Evolutionary conservation across 2,888 invertebrate species (phyloP).

Genomic region (Argyresthia goedartella): DNA sequence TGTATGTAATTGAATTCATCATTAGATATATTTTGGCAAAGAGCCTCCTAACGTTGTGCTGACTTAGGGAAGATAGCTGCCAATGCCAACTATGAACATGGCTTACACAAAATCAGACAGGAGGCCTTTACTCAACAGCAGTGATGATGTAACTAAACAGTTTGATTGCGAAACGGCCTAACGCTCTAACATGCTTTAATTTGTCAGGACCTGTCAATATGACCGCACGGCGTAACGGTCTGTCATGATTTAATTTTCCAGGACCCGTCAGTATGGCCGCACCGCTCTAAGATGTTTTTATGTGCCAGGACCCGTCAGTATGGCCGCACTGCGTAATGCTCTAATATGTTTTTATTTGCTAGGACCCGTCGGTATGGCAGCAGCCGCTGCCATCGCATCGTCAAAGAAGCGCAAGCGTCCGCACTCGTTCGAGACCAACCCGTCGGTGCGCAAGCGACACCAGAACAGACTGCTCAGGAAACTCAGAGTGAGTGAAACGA

Average conservation of each 20-base stretch:
- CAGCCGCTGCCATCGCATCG: constrained; percentile 96
- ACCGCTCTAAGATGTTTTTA: constrained; percentile 69
- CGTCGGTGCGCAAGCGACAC: constrained; percentile 94
- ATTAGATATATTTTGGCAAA: no score
- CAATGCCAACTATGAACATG: no score
- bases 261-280: constrained; percentile 97
- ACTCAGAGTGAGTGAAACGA: constrained; percentile 75
- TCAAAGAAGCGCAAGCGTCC: constrained; percentile 95
- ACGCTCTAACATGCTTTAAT: no score
- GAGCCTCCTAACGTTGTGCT: no score
- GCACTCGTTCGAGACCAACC: constrained; percentile 97
- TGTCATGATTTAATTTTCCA: constrained; percentile 28
- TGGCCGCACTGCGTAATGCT: no score
- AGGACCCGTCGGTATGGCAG: constrained; percentile 96
- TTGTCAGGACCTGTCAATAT: constrained; percentile 89
- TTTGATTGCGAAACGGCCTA: no score
- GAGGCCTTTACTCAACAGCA: no score
- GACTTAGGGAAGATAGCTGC: no score
- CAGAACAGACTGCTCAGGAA: constrained; percentile 93
- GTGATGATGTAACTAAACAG: no score
- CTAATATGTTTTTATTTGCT: constrained; percentile 6
- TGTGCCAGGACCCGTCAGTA: constrained; percentile 87
- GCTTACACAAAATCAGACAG: no score
- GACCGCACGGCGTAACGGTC: no score
- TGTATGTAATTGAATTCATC: no score